Base-by-base conservation (phyloP, 2,888 invertebrate genomes). In the Byasa hedistus region DNA sequence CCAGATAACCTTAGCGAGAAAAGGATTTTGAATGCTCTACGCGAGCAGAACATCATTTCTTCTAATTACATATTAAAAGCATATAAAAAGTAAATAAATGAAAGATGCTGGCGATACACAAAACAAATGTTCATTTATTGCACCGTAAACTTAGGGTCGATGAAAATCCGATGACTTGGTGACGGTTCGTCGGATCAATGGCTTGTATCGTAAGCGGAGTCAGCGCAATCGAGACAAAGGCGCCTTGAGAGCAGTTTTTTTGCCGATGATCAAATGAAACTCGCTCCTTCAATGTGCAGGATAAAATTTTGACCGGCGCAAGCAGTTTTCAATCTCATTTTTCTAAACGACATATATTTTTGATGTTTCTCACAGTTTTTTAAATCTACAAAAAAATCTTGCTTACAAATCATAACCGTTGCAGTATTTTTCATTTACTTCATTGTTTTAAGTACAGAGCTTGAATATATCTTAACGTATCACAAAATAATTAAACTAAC, bases 191-290 rank as follows among this genome's bases (percentile, higher is more conserved):
- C n/a, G 52, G 21, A 54, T 22, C 21, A n/a, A 54, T 22, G 52
- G 60, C 32, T 52, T 51, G 32, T 65, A 65, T 60, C 39, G 65
- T 32, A 27, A n/a, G 32, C 57, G 39, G 64, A 36, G 57, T 65
- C 66, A 61, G 65, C 56, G 57, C 61, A n/a, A 56, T 56, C 65
- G 59, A 60, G 59, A 65, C 65, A 65, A 65, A 65, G 48, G 55
- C 64, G 55, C n/a, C 52, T 55, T 39, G 65, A 65, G 55, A 55
- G 59, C 55, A 44, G 59, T 65, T 65, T 65, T 39, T 65, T 65
- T 65, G 55, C 59, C 22, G 44, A 55, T 55, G 59, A 60, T 65
- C 59, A 55, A 65, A 65, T 65, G 54, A 58, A 44, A 59, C 48
- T 55, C 59, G 60, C 65, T 48, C 55, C 65, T 65, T 65, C 48